Evolutionary conservation across 37 sponge, comb jelly and placozoan genomes (phyloP), one percentile per base, ranked within the genome.

Genomic region (Hormiphora californensis): DNA sequence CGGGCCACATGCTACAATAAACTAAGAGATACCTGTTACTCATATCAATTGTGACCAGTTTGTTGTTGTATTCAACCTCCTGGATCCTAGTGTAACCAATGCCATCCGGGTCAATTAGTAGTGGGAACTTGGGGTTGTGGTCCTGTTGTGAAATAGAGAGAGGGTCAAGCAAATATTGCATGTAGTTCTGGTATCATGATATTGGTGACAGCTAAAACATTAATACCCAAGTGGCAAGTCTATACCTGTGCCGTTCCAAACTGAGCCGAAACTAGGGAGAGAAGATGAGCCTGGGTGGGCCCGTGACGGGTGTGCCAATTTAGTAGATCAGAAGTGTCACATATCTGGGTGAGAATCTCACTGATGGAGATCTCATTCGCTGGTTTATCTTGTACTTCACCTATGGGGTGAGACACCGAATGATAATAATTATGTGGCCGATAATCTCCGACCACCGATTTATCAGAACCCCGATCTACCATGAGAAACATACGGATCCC

Each of bases 61-160:
- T 73, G 44, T 73, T 39, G 17, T 38, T 22, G 23, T 7, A 40
- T 17, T 73, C 81, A 25, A 33, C n/a, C 23, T 73, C 81, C 25
- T 40, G 46, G 25, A 73, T 39, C 35, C 81, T 21, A 43, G 40
- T 43, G 35, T 33, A 73, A 4, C 81, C 81, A 17, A 73, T 33
- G 17, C 81, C 81, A 40, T 73, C 81, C 21, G 81, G 81, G 81
- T 73, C 81, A 4, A 73, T 73, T n/a, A 73, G 32, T 27, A 73
- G 81, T 0, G 81, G 81, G 38, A 73, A 73, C 46, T 73, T 73
- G 46, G 81, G 81, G 4, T 22, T 36, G 27, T 73, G 43, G 4
- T 73, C 81, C 81, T 73, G 81, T 49, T 17, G 9, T 49, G 9
- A 49, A 49, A 15, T 49, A 49, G 15, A 49, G 12, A 46, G 11